Evolutionary conservation across 2,888 invertebrate genomes (phyloP).

Genomic region (Hemistola chrysoprasaria): DNA sequence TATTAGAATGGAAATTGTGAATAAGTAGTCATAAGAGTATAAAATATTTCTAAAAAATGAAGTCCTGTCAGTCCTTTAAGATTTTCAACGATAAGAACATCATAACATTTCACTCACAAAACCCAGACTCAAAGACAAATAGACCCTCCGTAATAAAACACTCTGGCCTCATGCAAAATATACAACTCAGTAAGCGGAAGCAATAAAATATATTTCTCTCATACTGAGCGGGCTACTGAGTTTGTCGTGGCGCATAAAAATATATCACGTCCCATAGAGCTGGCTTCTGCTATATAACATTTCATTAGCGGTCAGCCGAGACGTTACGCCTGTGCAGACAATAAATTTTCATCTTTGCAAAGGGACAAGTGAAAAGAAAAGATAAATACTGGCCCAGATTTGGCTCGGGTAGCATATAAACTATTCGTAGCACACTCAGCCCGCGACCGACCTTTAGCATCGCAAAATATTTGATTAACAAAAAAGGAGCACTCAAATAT

Average conservation of each 20-base stretch:
- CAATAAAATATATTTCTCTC: constrained; percentile 30
- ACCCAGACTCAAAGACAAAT: constrained; percentile 13
- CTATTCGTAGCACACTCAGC: constrained; percentile 42
- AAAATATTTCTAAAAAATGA: too few species aligned
- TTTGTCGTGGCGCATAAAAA: constrained; percentile 43
- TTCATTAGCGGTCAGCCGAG: constrained; percentile 69
- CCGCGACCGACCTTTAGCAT: constrained; percentile 31
- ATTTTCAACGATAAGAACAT: not conserved
- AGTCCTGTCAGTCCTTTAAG: too few species aligned
- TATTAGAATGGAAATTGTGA: too few species aligned
- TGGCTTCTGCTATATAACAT: constrained; percentile 59
- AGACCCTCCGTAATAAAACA: constrained; percentile 17
- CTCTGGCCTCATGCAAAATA: constrained; percentile 22
- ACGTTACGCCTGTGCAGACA: constrained; percentile 58
- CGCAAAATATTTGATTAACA: constrained; percentile 55
- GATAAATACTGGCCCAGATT: constrained; percentile 57
- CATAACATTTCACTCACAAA: constrained; percentile 7
- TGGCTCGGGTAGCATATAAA: constrained; percentile 40
- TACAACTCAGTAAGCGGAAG: constrained; percentile 23
- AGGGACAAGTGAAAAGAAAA: constrained; percentile 73
- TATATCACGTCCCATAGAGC: constrained; percentile 42
- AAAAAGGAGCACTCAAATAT: constrained; percentile 36
- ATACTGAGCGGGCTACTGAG: constrained; percentile 30
- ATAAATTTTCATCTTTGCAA: constrained; percentile 77
- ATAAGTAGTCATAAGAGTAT: too few species aligned